A percentile compares a stretch with the other conserved stretches of the same genome.
phyloP scores from a whole-genome alignment of 2,888 invertebrate species.

The Himalopsyche japonica region DNA sequence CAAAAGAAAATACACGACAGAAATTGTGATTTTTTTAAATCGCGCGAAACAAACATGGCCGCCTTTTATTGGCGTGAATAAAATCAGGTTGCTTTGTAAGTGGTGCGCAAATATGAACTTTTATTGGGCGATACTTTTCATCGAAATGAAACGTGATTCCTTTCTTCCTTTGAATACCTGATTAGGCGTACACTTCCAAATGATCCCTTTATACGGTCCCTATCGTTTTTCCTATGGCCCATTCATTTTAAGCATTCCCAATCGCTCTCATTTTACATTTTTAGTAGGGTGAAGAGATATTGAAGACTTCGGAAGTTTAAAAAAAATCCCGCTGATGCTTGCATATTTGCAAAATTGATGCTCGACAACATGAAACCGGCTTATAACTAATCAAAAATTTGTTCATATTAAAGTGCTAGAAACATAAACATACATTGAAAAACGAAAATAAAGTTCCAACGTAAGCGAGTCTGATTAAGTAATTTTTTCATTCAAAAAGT shows the following conservation, averaged over 20 bases:
- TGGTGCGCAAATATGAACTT: background rate
- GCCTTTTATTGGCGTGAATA: background rate
- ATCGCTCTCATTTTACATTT: background rate
- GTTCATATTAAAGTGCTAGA: too few relatives aligned
- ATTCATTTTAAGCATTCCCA: conserved; percentile 8
- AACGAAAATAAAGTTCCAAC: too few relatives aligned
- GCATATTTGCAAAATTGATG: too few relatives aligned
- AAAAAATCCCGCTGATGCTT: background rate
- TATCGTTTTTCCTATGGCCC: conserved; percentile 11
- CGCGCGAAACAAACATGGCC: background rate
- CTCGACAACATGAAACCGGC: too few relatives aligned
- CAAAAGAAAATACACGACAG: background rate
- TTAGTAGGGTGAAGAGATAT: background rate
- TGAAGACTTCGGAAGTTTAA: background rate
- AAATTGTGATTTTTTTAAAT: background rate
- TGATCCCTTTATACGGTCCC: conserved; percentile 18
- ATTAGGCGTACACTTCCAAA: background rate
- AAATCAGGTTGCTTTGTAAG: background rate
- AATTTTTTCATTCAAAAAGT: too few relatives aligned
- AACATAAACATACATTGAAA: too few relatives aligned
- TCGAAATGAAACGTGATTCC: background rate
- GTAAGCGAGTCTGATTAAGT: too few relatives aligned
- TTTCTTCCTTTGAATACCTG: background rate
- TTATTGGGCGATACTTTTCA: background rate
- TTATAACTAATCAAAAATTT: too few relatives aligned